Conservation (phyloP, 2,113 vertebrate species). For the Typhlomys cinereus region DNA sequence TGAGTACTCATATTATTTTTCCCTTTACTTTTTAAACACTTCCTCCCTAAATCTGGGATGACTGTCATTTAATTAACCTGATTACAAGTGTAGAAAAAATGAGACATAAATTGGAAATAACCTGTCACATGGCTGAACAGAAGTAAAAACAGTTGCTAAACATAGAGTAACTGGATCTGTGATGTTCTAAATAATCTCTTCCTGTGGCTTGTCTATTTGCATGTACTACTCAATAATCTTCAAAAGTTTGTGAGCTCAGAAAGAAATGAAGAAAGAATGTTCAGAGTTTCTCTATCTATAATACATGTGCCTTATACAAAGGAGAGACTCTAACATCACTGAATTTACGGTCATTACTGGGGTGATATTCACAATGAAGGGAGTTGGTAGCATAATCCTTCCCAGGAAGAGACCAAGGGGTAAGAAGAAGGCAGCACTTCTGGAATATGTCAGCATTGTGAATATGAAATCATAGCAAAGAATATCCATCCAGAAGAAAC, state of each 20-base stretch:
- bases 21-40: background rate
- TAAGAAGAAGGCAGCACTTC: slow-evolving; percentile 83
- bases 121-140: background rate
- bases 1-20: background rate
- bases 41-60: background rate
- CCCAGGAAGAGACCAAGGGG: slow-evolving; percentile 88
- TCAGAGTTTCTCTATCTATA: background rate
- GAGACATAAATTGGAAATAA: background rate
- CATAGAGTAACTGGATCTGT: no score
- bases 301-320: slow-evolving; percentile 86
- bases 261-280: background rate
- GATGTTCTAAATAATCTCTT: no score
- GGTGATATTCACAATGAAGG: slow-evolving; percentile 94
- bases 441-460: slow-evolving; percentile 83
- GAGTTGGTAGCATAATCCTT: slow-evolving; percentile 93
- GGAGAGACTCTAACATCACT: slow-evolving; percentile 90
- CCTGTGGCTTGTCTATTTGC: background rate
- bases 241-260: background rate
- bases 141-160: no score
- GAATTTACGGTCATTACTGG: slow-evolving; percentile 92
- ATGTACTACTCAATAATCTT: background rate
- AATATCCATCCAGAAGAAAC: background rate
- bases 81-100: background rate
- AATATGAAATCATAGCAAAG: slow-evolving; percentile 77
- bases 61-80: background rate